Conservation (phyloP, 2,888 invertebrate species). For the Hypolimnas misippus region DNA sequence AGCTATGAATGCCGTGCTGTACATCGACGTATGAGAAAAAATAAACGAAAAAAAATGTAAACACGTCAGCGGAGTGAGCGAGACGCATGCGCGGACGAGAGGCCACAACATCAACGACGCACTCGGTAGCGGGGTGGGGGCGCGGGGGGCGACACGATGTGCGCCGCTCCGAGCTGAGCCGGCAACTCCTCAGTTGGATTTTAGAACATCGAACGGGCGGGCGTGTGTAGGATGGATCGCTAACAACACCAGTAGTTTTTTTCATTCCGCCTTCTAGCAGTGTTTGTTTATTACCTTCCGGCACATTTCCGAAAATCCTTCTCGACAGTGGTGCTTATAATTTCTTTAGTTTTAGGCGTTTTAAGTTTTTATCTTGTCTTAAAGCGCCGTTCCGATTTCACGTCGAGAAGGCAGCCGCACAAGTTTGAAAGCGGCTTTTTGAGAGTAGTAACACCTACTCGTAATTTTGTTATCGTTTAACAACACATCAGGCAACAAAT, state of each 20-base stretch:
- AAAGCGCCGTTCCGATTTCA: conserved; percentile 80
- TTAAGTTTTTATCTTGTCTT: conserved; percentile 65
- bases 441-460: conserved; percentile 80
- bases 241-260: conserved; percentile 84
- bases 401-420: conserved; percentile 81
- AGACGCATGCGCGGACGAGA: conserved; percentile 74
- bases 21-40: conserved; percentile 53
- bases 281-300: conserved; percentile 80
- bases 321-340: conserved; percentile 78
- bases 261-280: conserved; percentile 84
- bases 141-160: conserved; percentile 52
- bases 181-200: conserved; percentile 77
- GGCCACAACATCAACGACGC: conserved; percentile 57
- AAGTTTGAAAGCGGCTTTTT: conserved; percentile 83
- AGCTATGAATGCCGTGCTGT: conserved; percentile 39
- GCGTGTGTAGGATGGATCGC: conserved; percentile 83
- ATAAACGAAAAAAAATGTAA: conserved; percentile 76
- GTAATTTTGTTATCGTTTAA: conserved; percentile 71
- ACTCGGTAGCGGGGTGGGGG: conserved; percentile 47
- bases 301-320: conserved; percentile 77
- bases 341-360: conserved; percentile 64
- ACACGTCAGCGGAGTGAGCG: conserved; percentile 78
- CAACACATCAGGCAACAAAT: conserved; percentile 70
- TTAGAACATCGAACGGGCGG: conserved; percentile 83
- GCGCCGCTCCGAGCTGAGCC: conserved; percentile 57